Evolutionary conservation across 2,113 vertebrate genomes (phyloP).

Genomic region (Micronycteris hirsuta): DNA sequence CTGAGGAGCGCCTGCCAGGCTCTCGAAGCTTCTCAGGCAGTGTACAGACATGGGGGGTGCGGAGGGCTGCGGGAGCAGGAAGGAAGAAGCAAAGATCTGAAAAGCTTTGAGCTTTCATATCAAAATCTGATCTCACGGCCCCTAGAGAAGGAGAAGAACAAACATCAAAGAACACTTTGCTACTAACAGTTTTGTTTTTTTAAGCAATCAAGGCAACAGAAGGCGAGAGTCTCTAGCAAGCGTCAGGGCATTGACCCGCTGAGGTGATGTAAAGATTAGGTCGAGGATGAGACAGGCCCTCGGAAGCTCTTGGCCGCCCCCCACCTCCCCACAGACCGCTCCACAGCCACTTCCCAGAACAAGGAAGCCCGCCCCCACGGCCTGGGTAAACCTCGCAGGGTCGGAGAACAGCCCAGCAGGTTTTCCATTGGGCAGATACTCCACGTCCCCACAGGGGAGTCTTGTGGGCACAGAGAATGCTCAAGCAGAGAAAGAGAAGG

Average conservation of each 20-base stretch:
- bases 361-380: neutral
- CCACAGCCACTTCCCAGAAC: neutral
- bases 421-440: neutral
- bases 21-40: neutral
- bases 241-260: neutral
- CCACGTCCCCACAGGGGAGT: neutral
- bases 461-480: neutral
- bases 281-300: neutral
- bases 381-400: neutral
- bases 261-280: neutral
- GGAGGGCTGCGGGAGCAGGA: neutral
- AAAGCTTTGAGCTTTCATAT: conserved; percentile 55
- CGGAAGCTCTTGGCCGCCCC: neutral
- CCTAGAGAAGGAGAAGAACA: conserved; percentile 24
- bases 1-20: neutral
- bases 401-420: neutral
- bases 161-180: conserved; percentile 57
- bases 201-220: conserved; percentile 33
- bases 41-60: neutral
- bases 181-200: neutral
- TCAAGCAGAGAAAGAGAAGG: neutral
- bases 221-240: neutral
- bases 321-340: neutral
- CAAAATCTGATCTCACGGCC: conserved; percentile 70
- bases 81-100: neutral